Conservation (phyloP, 2,888 invertebrate species). For the Athalia cordata region DNA sequence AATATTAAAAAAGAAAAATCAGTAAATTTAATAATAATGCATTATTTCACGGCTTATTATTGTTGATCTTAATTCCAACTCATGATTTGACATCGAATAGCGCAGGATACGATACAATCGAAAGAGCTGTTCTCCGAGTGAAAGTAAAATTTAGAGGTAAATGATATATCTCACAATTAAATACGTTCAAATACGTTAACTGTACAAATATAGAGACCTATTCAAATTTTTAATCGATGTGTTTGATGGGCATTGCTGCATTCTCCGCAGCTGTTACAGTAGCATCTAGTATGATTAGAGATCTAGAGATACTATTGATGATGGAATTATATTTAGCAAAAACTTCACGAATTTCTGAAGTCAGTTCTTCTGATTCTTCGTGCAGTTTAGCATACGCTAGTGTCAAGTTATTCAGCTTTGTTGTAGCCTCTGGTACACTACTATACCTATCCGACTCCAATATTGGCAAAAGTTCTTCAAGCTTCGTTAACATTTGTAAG, state of each 20-base stretch:
- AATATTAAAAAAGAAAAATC: slow-evolving; percentile 63
- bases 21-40: slow-evolving; percentile 54
- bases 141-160: neutral
- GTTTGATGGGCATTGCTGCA: slow-evolving; percentile 69
- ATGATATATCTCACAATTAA: neutral
- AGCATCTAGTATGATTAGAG: slow-evolving; percentile 73
- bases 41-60: slow-evolving; percentile 13
- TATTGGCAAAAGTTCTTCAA: slow-evolving; percentile 71
- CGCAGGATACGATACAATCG: neutral
- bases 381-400: slow-evolving; percentile 70
- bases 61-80: neutral
- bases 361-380: slow-evolving; percentile 70
- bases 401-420: slow-evolving; percentile 72
- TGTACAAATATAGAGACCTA: slow-evolving; percentile 1
- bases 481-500: slow-evolving; percentile 67
- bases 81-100: neutral
- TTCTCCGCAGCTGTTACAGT: slow-evolving; percentile 73
- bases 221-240: slow-evolving; percentile 57
- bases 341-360: slow-evolving; percentile 70
- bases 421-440: slow-evolving; percentile 72
- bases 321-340: slow-evolving; percentile 75
- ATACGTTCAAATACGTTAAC: neutral
- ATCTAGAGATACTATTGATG: slow-evolving; percentile 73
- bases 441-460: slow-evolving; percentile 72
- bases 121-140: neutral